A percentile compares a stretch with the other conserved stretches of the same genome.
These are phyloP conservation scores for Stegastes partitus DNA, from an alignment of 2,113 vertebrate genomes.

Conservation along the genomic window DNA sequence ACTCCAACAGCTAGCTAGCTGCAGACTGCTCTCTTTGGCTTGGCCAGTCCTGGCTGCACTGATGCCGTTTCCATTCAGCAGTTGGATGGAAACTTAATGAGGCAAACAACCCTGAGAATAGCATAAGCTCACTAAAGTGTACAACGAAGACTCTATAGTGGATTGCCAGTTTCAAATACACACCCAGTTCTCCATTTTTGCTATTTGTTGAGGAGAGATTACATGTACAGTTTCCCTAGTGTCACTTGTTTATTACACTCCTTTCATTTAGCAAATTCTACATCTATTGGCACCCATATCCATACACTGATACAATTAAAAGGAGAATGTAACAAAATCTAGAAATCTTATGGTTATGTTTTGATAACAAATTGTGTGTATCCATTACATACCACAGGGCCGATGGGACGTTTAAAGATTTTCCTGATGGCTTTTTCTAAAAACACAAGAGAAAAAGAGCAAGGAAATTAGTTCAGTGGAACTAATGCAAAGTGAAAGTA, in stretches of 20 bases:
- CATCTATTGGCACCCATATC: neutral
- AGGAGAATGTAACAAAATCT: neutral
- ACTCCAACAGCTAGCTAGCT: conserved; percentile 54
- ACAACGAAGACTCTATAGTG: conserved; percentile 46
- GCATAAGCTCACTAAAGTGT: conserved; percentile 51
- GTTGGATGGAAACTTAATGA: conserved; percentile 74
- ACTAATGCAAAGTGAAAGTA: conserved; percentile 9
- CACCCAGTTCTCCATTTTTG: conserved; percentile 32
- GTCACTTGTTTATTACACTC: conserved; percentile 4
- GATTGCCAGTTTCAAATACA: conserved; percentile 36
- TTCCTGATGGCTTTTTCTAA: conserved; percentile 72
- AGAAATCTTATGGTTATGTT: neutral
- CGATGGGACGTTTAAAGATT: conserved; percentile 55
- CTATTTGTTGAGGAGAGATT: conserved; percentile 2
- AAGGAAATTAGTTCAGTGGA: conserved; percentile 1
- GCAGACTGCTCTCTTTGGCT: conserved; percentile 64
- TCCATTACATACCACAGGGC: conserved; percentile 67
- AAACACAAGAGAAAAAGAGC: conserved; percentile 56
- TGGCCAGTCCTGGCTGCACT: conserved; percentile 52
- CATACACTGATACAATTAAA: neutral
- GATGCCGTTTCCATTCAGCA: conserved; percentile 73
- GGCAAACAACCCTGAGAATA: conserved; percentile 68
- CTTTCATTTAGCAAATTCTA: neutral
- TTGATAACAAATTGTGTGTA: conserved; percentile 6
- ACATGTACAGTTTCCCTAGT: conserved; percentile 13